phyloP scores from a whole-genome alignment of 2,797 vertebrate species.

The Enteromius viviparus region DNA sequence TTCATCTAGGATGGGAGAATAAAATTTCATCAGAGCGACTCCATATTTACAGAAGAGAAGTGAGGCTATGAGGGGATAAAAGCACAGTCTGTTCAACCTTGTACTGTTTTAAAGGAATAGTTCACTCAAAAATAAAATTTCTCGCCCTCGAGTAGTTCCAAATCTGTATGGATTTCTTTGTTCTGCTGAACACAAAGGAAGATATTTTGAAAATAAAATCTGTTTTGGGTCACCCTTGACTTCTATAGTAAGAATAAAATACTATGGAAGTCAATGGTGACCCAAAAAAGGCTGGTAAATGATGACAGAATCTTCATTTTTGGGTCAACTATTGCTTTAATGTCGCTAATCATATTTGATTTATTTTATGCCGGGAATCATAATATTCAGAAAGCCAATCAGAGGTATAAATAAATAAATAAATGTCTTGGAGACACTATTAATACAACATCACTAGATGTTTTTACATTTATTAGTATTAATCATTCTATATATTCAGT shows the following conservation, averaged over 20 bases:
- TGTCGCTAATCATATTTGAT: neutral
- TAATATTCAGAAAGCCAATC: neutral
- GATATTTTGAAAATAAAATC: too few species aligned
- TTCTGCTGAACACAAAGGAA: too few species aligned
- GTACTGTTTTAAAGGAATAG: neutral
- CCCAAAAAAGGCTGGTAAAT: too few species aligned
- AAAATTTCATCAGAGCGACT: neutral
- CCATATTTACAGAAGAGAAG: neutral
- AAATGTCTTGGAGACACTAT: neutral
- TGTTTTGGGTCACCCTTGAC: too few species aligned
- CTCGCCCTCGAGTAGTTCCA: too few species aligned
- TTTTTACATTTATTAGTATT: neutral
- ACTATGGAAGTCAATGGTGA: too few species aligned
- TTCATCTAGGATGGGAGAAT: conserved; percentile 5
- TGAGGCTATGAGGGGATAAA: neutral
- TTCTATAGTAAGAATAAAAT: too few species aligned
- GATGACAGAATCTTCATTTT: too few species aligned
- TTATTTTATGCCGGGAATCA: neutral
- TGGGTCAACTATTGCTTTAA: neutral
- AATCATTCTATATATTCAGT: neutral
- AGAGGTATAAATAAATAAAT: neutral
- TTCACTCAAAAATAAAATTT: too few species aligned
- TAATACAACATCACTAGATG: neutral
- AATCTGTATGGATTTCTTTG: too few species aligned
- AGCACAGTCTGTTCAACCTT: conserved; percentile 14